Evolutionary conservation across 1,140 invertebrate species (phyloP).

Genomic region (Cydia fagiglandana): DNA sequence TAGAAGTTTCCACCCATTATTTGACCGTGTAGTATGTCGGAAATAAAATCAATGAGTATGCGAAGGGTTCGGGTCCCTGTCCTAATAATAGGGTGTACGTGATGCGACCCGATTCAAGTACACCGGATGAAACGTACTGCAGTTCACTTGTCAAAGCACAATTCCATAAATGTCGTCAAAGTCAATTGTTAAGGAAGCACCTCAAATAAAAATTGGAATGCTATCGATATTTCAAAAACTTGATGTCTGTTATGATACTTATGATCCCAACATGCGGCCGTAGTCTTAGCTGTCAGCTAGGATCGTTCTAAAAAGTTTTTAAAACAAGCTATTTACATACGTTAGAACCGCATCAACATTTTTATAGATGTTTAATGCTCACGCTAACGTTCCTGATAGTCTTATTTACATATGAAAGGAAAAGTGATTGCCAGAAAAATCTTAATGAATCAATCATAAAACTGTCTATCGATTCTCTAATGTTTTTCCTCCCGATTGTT

Average conservation of each 20-base stretch:
- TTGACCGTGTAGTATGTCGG: background rate
- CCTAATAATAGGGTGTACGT: background rate
- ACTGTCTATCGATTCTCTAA: background rate
- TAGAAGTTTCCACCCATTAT: background rate
- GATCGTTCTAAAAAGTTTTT: no score
- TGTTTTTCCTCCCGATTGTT: slow-evolving; percentile 9
- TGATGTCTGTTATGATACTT: no score
- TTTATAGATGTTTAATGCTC: background rate
- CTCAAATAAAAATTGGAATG: no score
- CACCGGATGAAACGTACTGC: background rate
- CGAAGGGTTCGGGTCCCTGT: background rate
- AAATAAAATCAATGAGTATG: background rate
- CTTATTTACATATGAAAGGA: slow-evolving; percentile 5
- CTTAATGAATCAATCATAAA: background rate
- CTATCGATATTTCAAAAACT: no score
- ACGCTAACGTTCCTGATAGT: background rate
- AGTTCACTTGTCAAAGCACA: background rate
- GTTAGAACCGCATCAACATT: background rate
- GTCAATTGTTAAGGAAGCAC: no score
- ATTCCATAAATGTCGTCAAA: no score
- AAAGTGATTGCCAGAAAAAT: background rate
- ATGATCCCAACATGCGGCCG: no score
- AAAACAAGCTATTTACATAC: background rate
- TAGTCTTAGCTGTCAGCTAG: no score
- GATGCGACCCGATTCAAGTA: background rate